phyloP scores from a whole-genome alignment of 2,113 vertebrate species.

The Chaetorhynchus papuensis region DNA sequence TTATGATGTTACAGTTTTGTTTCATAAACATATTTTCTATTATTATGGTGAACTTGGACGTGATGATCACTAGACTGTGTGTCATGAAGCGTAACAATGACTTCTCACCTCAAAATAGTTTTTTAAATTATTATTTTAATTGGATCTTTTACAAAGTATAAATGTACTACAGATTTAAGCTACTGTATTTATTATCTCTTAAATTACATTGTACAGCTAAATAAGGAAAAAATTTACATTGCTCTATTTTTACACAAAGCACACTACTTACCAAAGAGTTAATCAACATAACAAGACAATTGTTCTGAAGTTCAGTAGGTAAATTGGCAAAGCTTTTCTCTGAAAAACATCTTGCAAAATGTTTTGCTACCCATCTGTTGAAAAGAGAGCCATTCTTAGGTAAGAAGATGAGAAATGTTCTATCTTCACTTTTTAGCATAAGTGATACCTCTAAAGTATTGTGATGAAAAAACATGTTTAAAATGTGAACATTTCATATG shows the following conservation, averaged over 20 bases:
- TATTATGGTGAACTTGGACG: not conserved
- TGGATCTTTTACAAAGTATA: not conserved
- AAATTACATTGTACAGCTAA: not conserved
- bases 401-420: not conserved
- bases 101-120: not conserved
- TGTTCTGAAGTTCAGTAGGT: conserved; percentile 84
- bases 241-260: not conserved
- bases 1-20: not conserved
- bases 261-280: conserved; percentile 83
- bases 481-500: not conserved
- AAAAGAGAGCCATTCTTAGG: conserved; percentile 34
- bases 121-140: not conserved
- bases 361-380: conserved; percentile 86
- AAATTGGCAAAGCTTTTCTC: conserved; percentile 88
- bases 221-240: not conserved
- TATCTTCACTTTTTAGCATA: not conserved
- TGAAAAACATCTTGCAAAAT: conserved; percentile 90
- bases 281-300: conserved; percentile 79
- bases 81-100: not conserved
- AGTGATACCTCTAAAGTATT: not conserved
- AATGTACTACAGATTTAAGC: not conserved
- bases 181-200: not conserved
- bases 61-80: not conserved
- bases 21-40: not conserved
- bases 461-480: not conserved